These are phyloP conservation scores for Origma solitaria DNA, from an alignment of 2,113 vertebrate genomes.

Conservation along the genomic window DNA sequence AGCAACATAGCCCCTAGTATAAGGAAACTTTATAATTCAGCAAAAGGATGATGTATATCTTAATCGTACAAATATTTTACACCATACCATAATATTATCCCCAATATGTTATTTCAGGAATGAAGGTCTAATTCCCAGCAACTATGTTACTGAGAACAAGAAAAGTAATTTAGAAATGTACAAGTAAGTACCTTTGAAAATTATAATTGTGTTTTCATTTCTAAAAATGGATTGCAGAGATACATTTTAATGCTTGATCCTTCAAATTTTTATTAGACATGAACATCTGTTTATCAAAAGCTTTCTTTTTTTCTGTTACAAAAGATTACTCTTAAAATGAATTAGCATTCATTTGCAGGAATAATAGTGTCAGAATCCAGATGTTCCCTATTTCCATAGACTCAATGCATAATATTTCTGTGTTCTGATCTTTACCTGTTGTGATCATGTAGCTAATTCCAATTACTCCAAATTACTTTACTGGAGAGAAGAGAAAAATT, in stretches of 20 bases:
- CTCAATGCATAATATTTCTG: background rate
- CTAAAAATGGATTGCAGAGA: background rate
- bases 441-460: background rate
- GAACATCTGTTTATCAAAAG: background rate
- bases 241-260: background rate
- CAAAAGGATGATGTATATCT: background rate
- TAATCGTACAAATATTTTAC: background rate
- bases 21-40: background rate
- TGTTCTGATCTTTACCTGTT: background rate
- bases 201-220: background rate
- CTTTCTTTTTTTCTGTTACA: background rate
- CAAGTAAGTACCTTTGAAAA: slow-evolving; percentile 72
- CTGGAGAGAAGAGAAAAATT: background rate
- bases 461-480: background rate
- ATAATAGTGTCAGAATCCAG: background rate
- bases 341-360: background rate
- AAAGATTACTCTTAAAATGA: background rate
- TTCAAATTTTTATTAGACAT: background rate
- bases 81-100: background rate
- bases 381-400: background rate
- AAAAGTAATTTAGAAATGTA: slow-evolving; percentile 77
- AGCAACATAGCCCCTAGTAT: background rate
- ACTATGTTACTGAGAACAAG: slow-evolving; percentile 81
- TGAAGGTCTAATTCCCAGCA: slow-evolving; percentile 88
- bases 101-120: slow-evolving; percentile 70